Evolutionary conservation across 2,113 vertebrate genomes (phyloP).

Genomic region (Odobenus rosmarus): DNA sequence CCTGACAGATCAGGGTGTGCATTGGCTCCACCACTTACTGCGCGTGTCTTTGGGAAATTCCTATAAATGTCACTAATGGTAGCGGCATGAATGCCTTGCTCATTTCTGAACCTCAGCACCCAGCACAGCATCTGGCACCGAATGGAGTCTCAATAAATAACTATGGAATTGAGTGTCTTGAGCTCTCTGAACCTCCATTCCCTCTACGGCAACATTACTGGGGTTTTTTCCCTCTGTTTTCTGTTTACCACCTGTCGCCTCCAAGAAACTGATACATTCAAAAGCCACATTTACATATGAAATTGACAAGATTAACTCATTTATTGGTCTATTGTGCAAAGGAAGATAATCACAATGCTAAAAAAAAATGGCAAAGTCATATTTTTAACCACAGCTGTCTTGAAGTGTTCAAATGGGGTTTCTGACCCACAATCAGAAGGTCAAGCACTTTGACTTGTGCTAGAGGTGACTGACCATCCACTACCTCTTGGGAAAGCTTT

Average conservation of each 20-base stretch:
- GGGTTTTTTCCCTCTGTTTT: neutral
- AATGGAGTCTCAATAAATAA: neutral
- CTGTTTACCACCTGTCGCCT: constrained; percentile 33
- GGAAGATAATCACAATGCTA: neutral
- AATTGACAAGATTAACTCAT: constrained; percentile 47
- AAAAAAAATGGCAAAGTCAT: constrained; percentile 34
- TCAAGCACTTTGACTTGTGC: neutral
- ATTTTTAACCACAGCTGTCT: neutral
- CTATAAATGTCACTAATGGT: neutral
- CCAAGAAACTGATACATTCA: constrained; percentile 56
- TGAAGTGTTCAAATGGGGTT: neutral
- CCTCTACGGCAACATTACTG: constrained; percentile 13
- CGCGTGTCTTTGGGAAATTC: neutral
- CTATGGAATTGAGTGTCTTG: neutral
- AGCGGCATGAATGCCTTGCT: neutral
- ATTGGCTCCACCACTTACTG: neutral
- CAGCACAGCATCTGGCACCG: neutral
- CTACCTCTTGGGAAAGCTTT: neutral
- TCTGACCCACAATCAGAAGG: neutral
- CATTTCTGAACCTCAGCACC: neutral
- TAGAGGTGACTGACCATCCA: neutral
- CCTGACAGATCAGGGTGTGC: neutral
- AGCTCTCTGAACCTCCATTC: neutral
- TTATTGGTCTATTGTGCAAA: constrained; percentile 50
- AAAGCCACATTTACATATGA: constrained; percentile 69